These are phyloP conservation scores for Pipistrellus nathusii DNA, from an alignment of 2,797 vertebrate species.

Conservation along the genomic window DNA sequence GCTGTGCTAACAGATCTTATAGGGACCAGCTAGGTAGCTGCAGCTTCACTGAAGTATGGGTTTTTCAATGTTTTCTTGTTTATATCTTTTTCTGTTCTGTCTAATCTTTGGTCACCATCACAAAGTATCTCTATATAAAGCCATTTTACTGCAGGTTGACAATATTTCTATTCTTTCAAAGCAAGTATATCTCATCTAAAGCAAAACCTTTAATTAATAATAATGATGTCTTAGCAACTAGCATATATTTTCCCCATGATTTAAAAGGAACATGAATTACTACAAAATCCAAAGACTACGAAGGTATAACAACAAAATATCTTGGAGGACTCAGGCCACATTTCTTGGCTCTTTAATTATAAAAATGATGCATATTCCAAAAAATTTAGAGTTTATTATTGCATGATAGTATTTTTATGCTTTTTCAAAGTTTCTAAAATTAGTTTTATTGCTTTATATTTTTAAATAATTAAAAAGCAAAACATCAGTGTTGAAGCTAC, in stretches of 20 bases:
- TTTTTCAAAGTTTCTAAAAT: constrained; percentile 40
- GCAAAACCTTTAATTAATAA: constrained; percentile 31
- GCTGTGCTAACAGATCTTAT: not conserved
- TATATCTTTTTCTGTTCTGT: not conserved
- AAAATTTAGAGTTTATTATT: not conserved
- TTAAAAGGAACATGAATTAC: not conserved
- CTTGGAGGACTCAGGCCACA: not conserved
- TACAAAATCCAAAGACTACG: not conserved
- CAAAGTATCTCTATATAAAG: not conserved
- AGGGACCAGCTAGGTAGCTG: not conserved
- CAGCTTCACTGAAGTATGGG: not conserved
- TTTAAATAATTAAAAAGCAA: not conserved
- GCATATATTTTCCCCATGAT: constrained; percentile 1
- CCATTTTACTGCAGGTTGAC: constrained; percentile 1
- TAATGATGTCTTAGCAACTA: not conserved
- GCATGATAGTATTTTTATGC: not conserved
- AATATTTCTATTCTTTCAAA: constrained; percentile 49
- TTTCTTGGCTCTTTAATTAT: not conserved
- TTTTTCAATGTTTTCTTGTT: constrained; percentile 17
- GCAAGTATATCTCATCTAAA: constrained; percentile 28
- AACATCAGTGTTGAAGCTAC: not conserved
- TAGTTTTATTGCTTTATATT: constrained; percentile 16
- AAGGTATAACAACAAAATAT: not conserved
- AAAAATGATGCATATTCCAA: not conserved
- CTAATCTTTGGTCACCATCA: not conserved